These are phyloP conservation scores for Bombyx mori DNA, from an alignment of 1,140 invertebrate species.

Conservation along the genomic window DNA sequence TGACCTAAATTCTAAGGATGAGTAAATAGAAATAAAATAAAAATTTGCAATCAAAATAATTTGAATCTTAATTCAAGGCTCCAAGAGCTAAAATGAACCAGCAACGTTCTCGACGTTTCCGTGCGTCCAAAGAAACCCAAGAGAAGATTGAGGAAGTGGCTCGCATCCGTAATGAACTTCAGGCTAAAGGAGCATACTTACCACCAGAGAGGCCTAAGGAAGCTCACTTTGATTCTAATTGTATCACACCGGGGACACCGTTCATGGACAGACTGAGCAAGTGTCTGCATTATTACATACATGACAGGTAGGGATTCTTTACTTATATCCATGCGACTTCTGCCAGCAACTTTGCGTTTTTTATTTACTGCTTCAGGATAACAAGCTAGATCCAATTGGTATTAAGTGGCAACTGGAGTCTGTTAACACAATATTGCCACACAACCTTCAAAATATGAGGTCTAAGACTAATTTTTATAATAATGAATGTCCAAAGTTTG, in stretches of 20 bases:
- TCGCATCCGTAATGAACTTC: conserved; percentile 82
- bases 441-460: too few relatives aligned
- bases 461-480: too few relatives aligned
- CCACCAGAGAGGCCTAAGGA: conserved; percentile 93
- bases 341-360: too few relatives aligned
- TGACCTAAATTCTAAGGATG: too few relatives aligned
- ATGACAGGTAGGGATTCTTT: conserved; percentile 75
- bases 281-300: conserved; percentile 97
- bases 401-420: too few relatives aligned
- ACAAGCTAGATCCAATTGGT: too few relatives aligned
- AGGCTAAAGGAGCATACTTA: conserved; percentile 81
- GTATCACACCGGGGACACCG: conserved; percentile 98
- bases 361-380: too few relatives aligned
- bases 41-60: background rate
- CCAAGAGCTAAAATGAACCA: conserved; percentile 99
- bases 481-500: too few relatives aligned
- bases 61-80: conserved; percentile 72
- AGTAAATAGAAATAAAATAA: too few relatives aligned
- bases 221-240: conserved; percentile 98
- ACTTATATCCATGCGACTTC: too few relatives aligned
- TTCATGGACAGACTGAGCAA: conserved; percentile 97
- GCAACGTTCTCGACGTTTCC: conserved; percentile 95
- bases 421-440: too few relatives aligned
- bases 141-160: conserved; percentile 93
- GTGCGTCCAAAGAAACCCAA: conserved; percentile 94